Evolutionary conservation across 1,140 invertebrate genomes (phyloP).

Genomic region (Drosophila tropicalis): DNA sequence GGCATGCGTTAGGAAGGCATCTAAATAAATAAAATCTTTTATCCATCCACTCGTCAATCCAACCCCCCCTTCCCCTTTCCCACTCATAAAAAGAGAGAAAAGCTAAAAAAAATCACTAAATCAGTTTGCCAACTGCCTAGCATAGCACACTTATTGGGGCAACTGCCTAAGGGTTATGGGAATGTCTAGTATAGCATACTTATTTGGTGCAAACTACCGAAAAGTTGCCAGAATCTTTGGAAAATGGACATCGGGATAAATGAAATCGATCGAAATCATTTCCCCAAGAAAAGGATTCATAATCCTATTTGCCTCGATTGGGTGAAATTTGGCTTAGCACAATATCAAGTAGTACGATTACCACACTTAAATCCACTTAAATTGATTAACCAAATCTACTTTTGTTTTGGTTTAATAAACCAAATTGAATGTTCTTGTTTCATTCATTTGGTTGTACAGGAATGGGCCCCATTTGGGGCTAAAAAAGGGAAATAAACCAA

Average conservation of each 20-base stretch:
- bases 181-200: too few relatives aligned
- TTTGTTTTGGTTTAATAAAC: constrained; percentile 2
- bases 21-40: constrained; percentile 54
- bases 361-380: not conserved
- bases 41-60: not conserved
- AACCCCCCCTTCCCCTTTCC: not conserved
- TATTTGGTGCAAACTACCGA: too few relatives aligned
- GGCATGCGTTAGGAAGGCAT: constrained; percentile 54
- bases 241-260: too few relatives aligned
- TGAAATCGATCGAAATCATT: too few relatives aligned
- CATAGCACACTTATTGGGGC: constrained; percentile 11
- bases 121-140: not conserved
- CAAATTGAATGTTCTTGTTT: constrained; percentile 6
- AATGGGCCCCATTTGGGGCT: not conserved
- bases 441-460: not conserved
- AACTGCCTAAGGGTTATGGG: not conserved
- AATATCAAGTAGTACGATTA: not conserved
- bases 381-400: not conserved
- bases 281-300: too few relatives aligned
- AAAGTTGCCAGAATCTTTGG: too few relatives aligned
- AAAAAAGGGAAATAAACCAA: constrained; percentile 1
- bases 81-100: not conserved
- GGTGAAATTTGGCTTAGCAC: not conserved
- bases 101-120: not conserved
- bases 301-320: too few relatives aligned